Conservation (phyloP, 1,140 invertebrate species). For the Neotoxoptera formosana region DNA sequence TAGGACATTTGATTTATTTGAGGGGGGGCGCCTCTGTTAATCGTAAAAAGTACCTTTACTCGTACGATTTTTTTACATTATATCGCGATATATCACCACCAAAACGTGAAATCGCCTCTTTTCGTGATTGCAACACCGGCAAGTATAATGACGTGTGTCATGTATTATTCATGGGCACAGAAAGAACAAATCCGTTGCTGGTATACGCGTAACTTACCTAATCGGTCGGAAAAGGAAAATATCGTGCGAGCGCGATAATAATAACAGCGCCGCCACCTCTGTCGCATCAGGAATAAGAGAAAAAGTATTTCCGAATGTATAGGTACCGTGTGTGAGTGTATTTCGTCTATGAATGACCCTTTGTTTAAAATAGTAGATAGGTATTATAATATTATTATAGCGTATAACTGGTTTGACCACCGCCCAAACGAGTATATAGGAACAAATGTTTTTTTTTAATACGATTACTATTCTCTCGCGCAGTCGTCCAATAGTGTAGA, state of each 20-base stretch:
- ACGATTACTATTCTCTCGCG: not conserved
- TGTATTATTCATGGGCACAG: not conserved
- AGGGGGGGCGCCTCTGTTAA: not conserved
- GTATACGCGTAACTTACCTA: not conserved
- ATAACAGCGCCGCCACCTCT: too few relatives aligned
- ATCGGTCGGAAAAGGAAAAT: not conserved
- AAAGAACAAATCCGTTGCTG: not conserved
- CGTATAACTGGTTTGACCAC: not conserved
- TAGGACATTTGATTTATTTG: not conserved
- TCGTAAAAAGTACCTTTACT: not conserved
- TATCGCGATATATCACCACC: not conserved
- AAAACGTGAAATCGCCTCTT: not conserved
- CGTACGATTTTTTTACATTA: not conserved
- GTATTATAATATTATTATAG: not conserved
- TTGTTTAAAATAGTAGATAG: not conserved
- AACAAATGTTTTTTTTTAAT: not conserved
- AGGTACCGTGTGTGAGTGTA: not conserved
- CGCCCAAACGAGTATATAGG: not conserved
- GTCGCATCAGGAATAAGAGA: not conserved
- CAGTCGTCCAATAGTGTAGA: not conserved
- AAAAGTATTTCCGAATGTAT: not conserved
- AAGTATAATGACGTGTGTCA: not conserved
- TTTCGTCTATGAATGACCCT: not conserved
- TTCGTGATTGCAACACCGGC: not conserved
- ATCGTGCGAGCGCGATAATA: not conserved